phyloP scores from a whole-genome alignment of 2,113 vertebrate species.

The Calonectris borealis region DNA sequence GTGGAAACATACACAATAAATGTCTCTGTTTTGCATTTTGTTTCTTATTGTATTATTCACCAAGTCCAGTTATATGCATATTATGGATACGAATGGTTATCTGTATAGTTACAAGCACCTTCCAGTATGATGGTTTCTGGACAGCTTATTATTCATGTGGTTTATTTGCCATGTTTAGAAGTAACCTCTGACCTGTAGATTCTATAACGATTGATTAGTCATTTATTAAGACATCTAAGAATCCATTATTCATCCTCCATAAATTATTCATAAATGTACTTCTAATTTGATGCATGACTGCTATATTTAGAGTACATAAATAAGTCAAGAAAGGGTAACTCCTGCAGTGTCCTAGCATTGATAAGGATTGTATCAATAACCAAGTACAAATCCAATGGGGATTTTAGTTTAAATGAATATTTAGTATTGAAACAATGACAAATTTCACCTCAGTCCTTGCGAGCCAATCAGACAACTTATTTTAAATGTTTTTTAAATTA shows the following conservation, averaged over 20 bases:
- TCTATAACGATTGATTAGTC: slow-evolving; percentile 45
- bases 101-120: background rate
- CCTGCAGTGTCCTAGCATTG: slow-evolving; percentile 17
- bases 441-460: background rate
- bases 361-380: background rate
- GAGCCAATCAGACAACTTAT: background rate
- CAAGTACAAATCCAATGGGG: background rate
- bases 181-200: slow-evolving; percentile 33
- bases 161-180: slow-evolving; percentile 51
- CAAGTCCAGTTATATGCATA: background rate
- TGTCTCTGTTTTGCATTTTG: background rate
- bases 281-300: slow-evolving; percentile 44
- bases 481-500: background rate
- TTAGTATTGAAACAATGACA: background rate
- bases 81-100: background rate
- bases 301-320: slow-evolving; percentile 46
- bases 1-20: background rate
- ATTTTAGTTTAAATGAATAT: background rate
- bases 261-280: slow-evolving; percentile 52
- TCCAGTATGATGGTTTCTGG: background rate
- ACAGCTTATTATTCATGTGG: slow-evolving; percentile 46
- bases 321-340: slow-evolving; percentile 24
- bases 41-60: background rate
- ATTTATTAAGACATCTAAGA: slow-evolving; percentile 53
- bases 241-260: slow-evolving; percentile 52